Base-by-base conservation (phyloP, 2,888 invertebrate genomes). In the Ecliptopera silaceata region DNA sequence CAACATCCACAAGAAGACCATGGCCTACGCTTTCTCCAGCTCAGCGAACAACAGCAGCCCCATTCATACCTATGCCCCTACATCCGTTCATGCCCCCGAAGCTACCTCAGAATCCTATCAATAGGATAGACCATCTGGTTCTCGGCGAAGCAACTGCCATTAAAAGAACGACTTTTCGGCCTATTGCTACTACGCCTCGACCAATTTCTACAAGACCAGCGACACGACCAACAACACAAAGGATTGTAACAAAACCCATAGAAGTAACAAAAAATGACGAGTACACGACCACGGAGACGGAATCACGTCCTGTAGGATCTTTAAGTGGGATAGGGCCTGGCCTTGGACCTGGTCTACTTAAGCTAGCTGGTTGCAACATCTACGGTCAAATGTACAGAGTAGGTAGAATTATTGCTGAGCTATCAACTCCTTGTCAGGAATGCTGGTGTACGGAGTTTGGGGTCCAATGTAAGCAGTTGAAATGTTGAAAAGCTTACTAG, bases 341-440 rank as follows among this genome's bases (percentile, higher is more conserved):
- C 31, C 82, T 95, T 48, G 89, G 92, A 1, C 83, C 92, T 11
- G 94, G 95, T 31, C 82, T 95, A 47, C 84, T 96, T 41, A 97
- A 96, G 82, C 80, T 97, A 61, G 96, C 96, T 10, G 97, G 97
- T 0, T 97, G 97, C 77, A 97, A 97, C 84, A 97, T 97, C 70
- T 97, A 97, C 74, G 97, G 97, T 4, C 92, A 95, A 63, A 97
- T 97, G 95, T 97, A 97, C 81, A 92, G 95, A 18, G 95, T 97
- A 8, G 96, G 96, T 3, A 92, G 94, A 71, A 95, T 96, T 66
- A 97, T 97, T 69, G 93, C 95, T 1, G 97, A 97, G 86, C 86
- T 97, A 60, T 96, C 97, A 4, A 94, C 94, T 55, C 94, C 95
- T 11, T 97, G 97, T 82, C 93, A 95, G 66, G 95, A 96, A 84